These are phyloP conservation scores for Dreissena rostriformis DNA, from an alignment of 1,140 invertebrate genomes.

Conservation along the genomic window DNA sequence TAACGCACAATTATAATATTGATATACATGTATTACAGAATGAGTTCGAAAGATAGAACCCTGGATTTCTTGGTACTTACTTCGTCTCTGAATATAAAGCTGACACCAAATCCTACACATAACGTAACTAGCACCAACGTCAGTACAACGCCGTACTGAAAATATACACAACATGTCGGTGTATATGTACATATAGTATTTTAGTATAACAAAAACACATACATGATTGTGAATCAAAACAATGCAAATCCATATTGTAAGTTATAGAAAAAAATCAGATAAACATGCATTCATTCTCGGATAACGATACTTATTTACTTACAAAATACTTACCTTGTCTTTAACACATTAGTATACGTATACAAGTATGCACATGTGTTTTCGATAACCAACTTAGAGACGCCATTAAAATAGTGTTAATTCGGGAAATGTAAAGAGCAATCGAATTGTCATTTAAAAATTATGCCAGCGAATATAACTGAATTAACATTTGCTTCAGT, in stretches of 20 bases:
- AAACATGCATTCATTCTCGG: too few species aligned
- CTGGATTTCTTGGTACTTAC: slow-evolving; percentile 54
- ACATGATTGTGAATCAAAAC: background rate
- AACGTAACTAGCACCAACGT: slow-evolving; percentile 72
- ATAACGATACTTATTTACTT: too few species aligned
- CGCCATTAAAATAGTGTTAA: too few species aligned
- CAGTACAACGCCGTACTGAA: slow-evolving; percentile 76
- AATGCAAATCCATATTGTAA: background rate
- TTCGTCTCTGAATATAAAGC: slow-evolving; percentile 68
- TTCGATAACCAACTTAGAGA: too few species aligned
- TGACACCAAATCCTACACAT: slow-evolving; percentile 65
- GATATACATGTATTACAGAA: too few species aligned
- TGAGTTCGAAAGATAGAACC: too few species aligned
- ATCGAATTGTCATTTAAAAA: too few species aligned
- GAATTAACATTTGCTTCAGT: background rate
- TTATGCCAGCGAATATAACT: too few species aligned
- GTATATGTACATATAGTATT: background rate
- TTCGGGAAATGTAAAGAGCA: too few species aligned
- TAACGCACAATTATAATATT: too few species aligned
- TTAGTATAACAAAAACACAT: background rate
- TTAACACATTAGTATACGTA: too few species aligned
- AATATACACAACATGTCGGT: slow-evolving; percentile 17
- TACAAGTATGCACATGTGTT: too few species aligned
- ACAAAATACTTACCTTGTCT: background rate
- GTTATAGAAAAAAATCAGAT: background rate